These are phyloP conservation scores for Puffinus mauretanicus DNA, from an alignment of 2,113 vertebrate species.

Conservation along the genomic window DNA sequence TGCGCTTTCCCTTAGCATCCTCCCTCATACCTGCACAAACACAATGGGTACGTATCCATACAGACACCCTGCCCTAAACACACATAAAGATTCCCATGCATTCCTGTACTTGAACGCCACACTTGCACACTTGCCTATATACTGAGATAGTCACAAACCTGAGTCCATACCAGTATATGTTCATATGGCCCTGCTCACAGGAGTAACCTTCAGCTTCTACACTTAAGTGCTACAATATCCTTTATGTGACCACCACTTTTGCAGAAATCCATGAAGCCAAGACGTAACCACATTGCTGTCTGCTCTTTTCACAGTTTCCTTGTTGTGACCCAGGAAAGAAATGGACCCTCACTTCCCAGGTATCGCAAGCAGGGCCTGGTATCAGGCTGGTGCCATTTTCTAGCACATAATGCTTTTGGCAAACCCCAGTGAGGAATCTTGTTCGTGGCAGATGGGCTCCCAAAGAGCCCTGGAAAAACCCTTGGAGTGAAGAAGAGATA, in stretches of 20 bases:
- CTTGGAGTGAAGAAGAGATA: background rate
- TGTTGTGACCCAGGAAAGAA: background rate
- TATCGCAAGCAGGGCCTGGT: background rate
- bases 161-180: background rate
- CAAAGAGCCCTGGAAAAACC: background rate
- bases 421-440: background rate
- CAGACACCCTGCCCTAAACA: background rate
- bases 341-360: background rate
- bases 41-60: fast-evolving
- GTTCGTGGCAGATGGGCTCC: background rate
- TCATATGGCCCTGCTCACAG: background rate
- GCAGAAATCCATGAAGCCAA: background rate
- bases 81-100: background rate
- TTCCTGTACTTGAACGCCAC: background rate
- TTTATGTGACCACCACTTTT: background rate
- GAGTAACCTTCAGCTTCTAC: background rate
- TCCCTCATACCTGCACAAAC: background rate
- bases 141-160: background rate
- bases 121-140: background rate
- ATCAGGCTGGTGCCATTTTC: background rate
- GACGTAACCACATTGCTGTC: background rate
- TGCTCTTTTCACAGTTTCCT: background rate
- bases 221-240: background rate
- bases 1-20: background rate
- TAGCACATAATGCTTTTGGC: background rate